Evolutionary conservation across 2,113 vertebrate genomes (phyloP).

Genomic region (Heteronetta atricapilla): DNA sequence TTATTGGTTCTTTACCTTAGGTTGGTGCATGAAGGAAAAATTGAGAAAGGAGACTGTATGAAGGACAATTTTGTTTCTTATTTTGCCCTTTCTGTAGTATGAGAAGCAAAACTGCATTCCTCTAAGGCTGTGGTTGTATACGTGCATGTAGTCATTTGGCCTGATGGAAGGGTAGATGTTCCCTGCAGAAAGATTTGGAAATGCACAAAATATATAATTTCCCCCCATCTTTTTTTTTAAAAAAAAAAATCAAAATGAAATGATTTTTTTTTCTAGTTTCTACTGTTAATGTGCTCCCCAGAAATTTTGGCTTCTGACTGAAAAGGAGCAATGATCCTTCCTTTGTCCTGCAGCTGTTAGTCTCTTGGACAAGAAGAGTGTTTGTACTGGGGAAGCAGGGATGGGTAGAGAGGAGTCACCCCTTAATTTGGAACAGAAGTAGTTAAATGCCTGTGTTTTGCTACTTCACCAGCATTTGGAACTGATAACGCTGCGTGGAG

Average conservation of each 20-base stretch:
- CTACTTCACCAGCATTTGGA: not conserved
- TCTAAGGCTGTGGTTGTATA: constrained; percentile 17
- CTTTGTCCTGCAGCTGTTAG: not conserved
- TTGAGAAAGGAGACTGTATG: not conserved
- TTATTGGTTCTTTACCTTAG: not conserved
- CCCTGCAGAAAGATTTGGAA: constrained; percentile 38
- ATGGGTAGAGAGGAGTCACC: not conserved
- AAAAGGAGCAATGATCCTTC: not conserved
- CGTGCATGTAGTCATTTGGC: constrained; percentile 30
- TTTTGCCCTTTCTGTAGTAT: constrained; percentile 11
- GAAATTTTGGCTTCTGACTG: constrained; percentile 1
- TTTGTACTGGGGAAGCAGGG: not conserved
- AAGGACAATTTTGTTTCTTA: not conserved
- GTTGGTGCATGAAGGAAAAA: not conserved
- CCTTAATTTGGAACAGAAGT: not conserved
- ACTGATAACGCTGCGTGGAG: not conserved
- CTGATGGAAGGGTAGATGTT: constrained; percentile 50
- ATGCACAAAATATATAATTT: constrained; percentile 13
- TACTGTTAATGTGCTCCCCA: not conserved
- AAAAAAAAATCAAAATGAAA: constrained; percentile 60
- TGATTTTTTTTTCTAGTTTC: constrained; percentile 10
- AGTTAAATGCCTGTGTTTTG: not conserved
- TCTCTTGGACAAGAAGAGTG: not conserved
- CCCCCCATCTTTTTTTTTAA: not conserved
- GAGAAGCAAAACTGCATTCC: not conserved